Conservation (phyloP, 2,797 vertebrate species). For the Chromobotia macracanthus region DNA sequence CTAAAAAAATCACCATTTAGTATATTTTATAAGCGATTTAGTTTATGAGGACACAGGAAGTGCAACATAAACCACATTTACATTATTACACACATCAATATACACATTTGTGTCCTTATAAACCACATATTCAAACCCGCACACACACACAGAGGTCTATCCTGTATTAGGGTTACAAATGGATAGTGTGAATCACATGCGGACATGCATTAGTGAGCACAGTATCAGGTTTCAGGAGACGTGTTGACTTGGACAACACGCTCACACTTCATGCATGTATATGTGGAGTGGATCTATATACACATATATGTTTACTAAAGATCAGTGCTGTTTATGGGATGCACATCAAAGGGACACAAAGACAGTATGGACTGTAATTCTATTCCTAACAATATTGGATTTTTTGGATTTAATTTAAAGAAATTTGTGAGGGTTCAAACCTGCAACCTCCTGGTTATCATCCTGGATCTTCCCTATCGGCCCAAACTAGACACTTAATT, state of each 20-base stretch:
- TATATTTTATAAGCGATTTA: no score
- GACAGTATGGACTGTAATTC: no score
- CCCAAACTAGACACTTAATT: background rate
- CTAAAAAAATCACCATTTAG: no score
- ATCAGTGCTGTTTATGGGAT: background rate
- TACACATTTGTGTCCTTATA: no score
- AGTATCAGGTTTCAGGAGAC: conserved; percentile 69
- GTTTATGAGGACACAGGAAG: no score
- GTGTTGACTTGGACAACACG: conserved; percentile 45
- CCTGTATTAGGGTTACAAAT: conserved; percentile 56
- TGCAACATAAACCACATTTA: no score
- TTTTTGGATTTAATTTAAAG: no score
- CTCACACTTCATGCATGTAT: background rate
- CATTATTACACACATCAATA: no score
- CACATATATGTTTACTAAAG: background rate
- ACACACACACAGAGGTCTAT: conserved; percentile 17
- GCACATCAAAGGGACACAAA: background rate
- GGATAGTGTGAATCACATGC: conserved; percentile 60
- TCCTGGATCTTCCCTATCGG: background rate
- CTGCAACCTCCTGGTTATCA: background rate
- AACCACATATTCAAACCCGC: no score
- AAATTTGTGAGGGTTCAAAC: background rate
- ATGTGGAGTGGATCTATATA: background rate
- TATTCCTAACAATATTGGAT: no score
- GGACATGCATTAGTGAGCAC: conserved; percentile 63